These are phyloP conservation scores for Oryzias celebensis DNA, from an alignment of 2,113 vertebrate genomes.

Conservation along the genomic window DNA sequence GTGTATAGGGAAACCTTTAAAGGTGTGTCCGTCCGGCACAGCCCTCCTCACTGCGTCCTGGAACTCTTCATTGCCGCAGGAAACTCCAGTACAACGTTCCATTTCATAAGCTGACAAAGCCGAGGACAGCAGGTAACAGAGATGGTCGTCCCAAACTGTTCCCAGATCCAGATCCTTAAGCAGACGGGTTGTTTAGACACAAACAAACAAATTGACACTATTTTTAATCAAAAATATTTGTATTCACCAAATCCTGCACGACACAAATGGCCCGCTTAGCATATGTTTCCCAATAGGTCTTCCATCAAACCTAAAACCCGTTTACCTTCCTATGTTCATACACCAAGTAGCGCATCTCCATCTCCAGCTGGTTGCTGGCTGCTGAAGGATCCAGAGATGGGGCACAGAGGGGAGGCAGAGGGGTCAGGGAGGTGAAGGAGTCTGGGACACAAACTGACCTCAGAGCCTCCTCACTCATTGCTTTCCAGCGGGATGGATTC, in stretches of 20 bases:
- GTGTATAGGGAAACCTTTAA: conserved; percentile 97
- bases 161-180: conserved; percentile 87
- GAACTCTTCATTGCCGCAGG: conserved; percentile 95
- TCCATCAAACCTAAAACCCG: not conserved
- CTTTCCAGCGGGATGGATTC: conserved; percentile 93
- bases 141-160: conserved; percentile 93
- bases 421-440: conserved; percentile 81
- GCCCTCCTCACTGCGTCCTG: conserved; percentile 92
- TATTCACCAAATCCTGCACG: too few species aligned
- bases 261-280: not conserved
- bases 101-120: conserved; percentile 93
- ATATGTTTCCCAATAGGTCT: too few species aligned
- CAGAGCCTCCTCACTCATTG: conserved; percentile 94
- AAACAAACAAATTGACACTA: too few species aligned
- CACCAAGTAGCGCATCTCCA: conserved; percentile 87
- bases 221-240: too few species aligned
- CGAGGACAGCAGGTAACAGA: conserved; percentile 93
- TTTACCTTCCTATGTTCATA: conserved; percentile 94
- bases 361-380: conserved; percentile 89
- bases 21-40: conserved; percentile 94
- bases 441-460: conserved; percentile 88
- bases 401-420: conserved; percentile 86
- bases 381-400: conserved; percentile 80
- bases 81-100: conserved; percentile 87
- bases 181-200: not conserved